Percentiles rank a stretch among this genome's conserved stretches.
These are phyloP conservation scores for Gopherus evgoodei DNA, from an alignment of 2,113 vertebrate genomes.

Conservation along the genomic window DNA sequence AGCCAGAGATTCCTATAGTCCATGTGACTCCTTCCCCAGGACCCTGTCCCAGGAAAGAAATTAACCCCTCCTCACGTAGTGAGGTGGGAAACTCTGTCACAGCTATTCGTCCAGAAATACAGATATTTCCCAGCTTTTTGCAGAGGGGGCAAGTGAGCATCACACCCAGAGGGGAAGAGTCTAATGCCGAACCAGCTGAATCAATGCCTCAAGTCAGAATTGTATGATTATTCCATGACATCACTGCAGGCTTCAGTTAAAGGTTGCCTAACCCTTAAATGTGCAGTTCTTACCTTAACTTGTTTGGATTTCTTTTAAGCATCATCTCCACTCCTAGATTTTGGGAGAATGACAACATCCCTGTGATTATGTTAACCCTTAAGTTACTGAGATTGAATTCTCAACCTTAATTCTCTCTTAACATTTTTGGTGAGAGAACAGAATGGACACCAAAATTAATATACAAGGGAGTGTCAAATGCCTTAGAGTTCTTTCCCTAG, in stretches of 20 bases:
- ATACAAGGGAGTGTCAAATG: not conserved
- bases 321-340: not conserved
- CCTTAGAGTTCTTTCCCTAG: not conserved
- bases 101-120: not conserved
- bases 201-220: not conserved
- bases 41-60: not conserved
- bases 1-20: not conserved
- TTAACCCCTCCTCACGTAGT: not conserved
- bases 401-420: not conserved
- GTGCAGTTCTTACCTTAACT: not conserved
- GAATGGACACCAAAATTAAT: not conserved
- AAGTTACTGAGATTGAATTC: not conserved
- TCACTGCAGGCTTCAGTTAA: not conserved
- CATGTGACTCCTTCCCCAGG: too few species aligned
- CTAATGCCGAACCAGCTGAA: not conserved
- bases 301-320: not conserved
- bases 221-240: not conserved
- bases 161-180: not conserved
- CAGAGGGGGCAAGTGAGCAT: not conserved
- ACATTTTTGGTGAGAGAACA: rapidly evolving
- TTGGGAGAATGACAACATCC: rapidly evolving
- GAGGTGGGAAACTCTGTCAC: not conserved
- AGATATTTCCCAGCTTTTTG: not conserved
- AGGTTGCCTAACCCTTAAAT: not conserved
- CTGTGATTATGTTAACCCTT: not conserved